Evolutionary conservation across 2,888 invertebrate genomes (phyloP), one percentile per base, ranked within the genome.

Genomic region (Drosophila fungiperda): DNA sequence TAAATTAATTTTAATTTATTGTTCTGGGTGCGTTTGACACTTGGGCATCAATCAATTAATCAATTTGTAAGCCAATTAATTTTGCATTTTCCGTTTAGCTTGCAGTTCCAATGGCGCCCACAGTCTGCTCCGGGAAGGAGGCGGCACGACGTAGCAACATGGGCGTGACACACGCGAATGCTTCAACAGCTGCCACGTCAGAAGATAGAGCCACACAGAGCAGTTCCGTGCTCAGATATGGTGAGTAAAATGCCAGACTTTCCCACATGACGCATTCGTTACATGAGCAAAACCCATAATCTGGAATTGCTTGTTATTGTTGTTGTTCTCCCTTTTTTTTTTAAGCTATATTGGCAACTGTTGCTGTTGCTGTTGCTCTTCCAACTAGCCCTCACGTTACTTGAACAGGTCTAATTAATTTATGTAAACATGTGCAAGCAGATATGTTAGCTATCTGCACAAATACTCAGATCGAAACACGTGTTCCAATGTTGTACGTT

Each of bases 61-160:
- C 84, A 83, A 78, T 65, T 71, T 67, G 73, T 55, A 54, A 23
- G 36, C 42, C 65, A 81, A 88, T 86, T 88, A 84, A 86, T 77
- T 78, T 60, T 62, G 58, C 55, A 65, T 68, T 77, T 70, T 63
- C 49, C 26, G 59, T 40, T 8, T 65, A 48, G 60, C 35, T 66
- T 78, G 68, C 73, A 70, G 72, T 26, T 71, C 64, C 59, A 70
- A 93, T 93, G 93, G 90, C 93, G 73, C 93, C 93, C 65, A 93
- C 93, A 75, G 92, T 93, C 78, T 93, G 93, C 69, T 90, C 91
- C 29, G 91, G 91, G 59, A 92, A 74, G 65, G 81, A 82, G 57
- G 40, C 69, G 29, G 68, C 81, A 26, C 78, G 74, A 57, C 87
- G 65, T 59, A 48, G 50, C 57, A 75, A 33, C 63, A 62, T 69